Base-by-base conservation (phyloP, 2,888 invertebrate species). In the Archips xylosteana region DNA sequence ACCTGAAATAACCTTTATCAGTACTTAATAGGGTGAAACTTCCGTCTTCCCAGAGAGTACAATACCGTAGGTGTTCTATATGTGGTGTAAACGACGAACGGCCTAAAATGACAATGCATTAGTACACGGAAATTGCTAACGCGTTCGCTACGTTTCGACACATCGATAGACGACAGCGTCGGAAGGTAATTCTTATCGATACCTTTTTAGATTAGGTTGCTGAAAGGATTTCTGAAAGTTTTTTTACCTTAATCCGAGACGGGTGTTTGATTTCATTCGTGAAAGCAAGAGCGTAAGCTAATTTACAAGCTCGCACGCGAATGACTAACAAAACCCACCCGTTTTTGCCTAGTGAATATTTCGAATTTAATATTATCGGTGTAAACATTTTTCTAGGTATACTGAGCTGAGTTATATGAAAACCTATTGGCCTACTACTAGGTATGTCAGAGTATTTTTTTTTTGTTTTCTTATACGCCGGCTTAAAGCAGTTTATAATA, bases 121-220 rank as follows among this genome's bases (percentile, higher is more conserved):
- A 73, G 73, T 49, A 68, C 59, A 49, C 73, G 73, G 73, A 73
- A 73, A 68, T 73, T 68, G 73, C 68, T 73, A 73, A 73, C 73
- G 73, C 63, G 68, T 63, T 68, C 67, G 63, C 67, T 63, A 68
- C 63, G 54, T 68, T 73, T 73, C 73, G 49, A 49, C 54, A 62
- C 54, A 59, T 39, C 45, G 45, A 62, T 73, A 59, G 49, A 59
- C 63, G 71, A 57, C 57, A 57, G 59, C 39, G 57, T 57, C 39
- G 68, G 67, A 67, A 67, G 62, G 73, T 63, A 68, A 72, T 68
- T 73, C 63, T 73, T 73, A 72, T 59, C 68, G 63, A 69, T 73
- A 64, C 73, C 73, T 73, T 68, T 73, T 64, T 73, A 73, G 68
- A 73, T 73, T 68, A 73, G 73, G 68, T 59, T 68, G 62, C 63